These are phyloP conservation scores for Onychomys torridus DNA, from an alignment of 2,797 vertebrate genomes.

Conservation along the genomic window DNA sequence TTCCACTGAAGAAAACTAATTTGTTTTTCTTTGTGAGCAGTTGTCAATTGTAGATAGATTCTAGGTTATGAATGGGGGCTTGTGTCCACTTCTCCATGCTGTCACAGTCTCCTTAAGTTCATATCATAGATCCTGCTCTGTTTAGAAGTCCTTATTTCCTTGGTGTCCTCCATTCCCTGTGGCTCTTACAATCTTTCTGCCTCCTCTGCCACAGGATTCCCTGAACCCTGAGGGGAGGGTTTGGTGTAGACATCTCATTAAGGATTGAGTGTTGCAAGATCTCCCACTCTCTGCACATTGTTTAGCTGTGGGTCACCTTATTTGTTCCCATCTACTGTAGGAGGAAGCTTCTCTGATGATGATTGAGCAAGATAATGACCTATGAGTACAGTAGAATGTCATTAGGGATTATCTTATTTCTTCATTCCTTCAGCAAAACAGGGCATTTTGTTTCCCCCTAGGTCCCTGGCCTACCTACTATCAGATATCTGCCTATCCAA, in stretches of 20 bases:
- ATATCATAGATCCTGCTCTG: not conserved
- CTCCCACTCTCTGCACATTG: not conserved
- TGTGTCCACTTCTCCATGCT: not conserved
- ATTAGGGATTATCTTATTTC: not conserved
- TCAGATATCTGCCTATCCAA: not conserved
- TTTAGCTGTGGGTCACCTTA: not conserved
- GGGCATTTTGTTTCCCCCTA: not conserved
- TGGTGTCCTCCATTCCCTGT: not conserved
- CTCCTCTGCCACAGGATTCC: not conserved
- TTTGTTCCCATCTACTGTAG: not conserved
- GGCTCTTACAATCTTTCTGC: not conserved
- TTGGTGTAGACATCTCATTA: not conserved
- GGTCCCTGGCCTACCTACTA: not conserved
- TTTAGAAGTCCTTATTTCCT: not conserved
- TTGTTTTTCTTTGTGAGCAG: not conserved
- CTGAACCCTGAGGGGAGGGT: not conserved
- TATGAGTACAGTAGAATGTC: not conserved
- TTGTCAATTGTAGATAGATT: not conserved
- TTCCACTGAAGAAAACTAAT: not conserved
- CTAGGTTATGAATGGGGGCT: not conserved
- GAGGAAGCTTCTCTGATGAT: not conserved
- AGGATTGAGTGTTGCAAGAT: not conserved
- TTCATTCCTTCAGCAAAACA: not conserved
- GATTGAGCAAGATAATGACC: not conserved
- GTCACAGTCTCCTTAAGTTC: not conserved